Percentiles rank a stretch among this genome's conserved stretches.
phyloP scores from a whole-genome alignment of 53 echinoderm and acorn worm species.

The Echinarachnius parma region DNA sequence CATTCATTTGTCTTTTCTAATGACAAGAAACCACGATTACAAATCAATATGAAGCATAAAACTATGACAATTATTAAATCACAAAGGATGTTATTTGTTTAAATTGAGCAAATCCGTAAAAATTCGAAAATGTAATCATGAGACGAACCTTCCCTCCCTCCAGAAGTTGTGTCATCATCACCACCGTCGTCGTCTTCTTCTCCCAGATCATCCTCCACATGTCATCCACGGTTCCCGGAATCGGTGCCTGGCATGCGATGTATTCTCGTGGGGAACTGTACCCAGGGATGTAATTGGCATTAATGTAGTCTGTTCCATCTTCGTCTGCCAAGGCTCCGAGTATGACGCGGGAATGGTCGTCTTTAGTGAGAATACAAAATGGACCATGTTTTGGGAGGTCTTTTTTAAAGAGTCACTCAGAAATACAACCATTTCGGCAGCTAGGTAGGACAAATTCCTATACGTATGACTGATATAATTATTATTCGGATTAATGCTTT shows the following conservation, averaged over 20 bases:
- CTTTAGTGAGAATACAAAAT: not conserved
- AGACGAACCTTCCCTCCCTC: slow-evolving; percentile 69
- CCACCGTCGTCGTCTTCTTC: slow-evolving; percentile 61
- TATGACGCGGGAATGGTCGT: slow-evolving; percentile 45
- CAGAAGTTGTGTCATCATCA: slow-evolving; percentile 91
- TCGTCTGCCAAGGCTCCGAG: slow-evolving; percentile 27
- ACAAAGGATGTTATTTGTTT: too few relatives aligned
- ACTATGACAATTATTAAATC: too few relatives aligned
- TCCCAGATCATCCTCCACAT: slow-evolving; percentile 99
- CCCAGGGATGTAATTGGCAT: slow-evolving; percentile 69
- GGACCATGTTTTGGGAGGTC: too few relatives aligned
- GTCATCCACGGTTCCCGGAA: slow-evolving; percentile 88
- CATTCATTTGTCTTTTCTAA: too few relatives aligned
- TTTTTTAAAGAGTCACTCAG: too few relatives aligned
- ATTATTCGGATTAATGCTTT: too few relatives aligned
- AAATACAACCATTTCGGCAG: not conserved
- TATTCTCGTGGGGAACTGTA: slow-evolving; percentile 82
- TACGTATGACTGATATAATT: not conserved
- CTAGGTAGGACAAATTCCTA: not conserved
- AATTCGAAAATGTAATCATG: not conserved
- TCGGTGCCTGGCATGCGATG: slow-evolving; percentile 89
- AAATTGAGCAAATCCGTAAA: too few relatives aligned
- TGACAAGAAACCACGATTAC: too few relatives aligned
- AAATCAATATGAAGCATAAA: too few relatives aligned
- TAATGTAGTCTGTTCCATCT: slow-evolving; percentile 38